Evolutionary conservation across 2,113 vertebrate genomes (phyloP), one percentile per base, ranked within the genome.

Genomic region (Irena cyanogastra): DNA sequence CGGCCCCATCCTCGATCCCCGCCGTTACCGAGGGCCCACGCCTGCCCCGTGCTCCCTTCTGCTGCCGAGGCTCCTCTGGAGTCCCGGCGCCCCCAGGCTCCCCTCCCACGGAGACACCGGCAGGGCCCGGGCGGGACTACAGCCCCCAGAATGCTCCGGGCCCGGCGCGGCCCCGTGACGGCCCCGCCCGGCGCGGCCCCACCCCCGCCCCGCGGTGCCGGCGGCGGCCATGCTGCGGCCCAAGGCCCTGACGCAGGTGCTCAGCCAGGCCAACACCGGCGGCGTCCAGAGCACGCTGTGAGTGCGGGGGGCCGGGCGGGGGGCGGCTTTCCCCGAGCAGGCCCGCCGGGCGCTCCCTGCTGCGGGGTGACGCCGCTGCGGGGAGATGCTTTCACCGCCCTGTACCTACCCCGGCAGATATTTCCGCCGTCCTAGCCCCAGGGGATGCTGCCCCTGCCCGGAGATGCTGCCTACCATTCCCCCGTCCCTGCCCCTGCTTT

Each of bases 261-360:
- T 99, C 52, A 99, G 99, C 97, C 99, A 99, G 80, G 99, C 99
- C 80, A 99, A 99, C 97, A 99, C 99, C 11, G 99, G 98, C 90
- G 99, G 99, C 53, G 99, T 99, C 69, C 99, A 99, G 93, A 99
- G 99, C 98, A 99, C 99, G 12, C 97, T 99, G 99, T 99, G 96
- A 99, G 99, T 90, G 53, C 57, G 31, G 59, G 57, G 37, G 9
- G 10, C 4, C 28, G 52, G 69, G 37, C 7, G n/a, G 35, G n/a
- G 64, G 53, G 56, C 9, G 26, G 22, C 76, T n/a, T 49, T 30
- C 27, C 19, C 33, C 47, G 6, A 16, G n/a, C 56, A 7, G 61
- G 24, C 35, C 24, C 20, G 16, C 39, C n/a, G 31, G 24, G 24
- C 35, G 9, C 30, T 24, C 35, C 31, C 7, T 21, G 31, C 1